These are phyloP conservation scores for Aegithalos caudatus DNA, from an alignment of 2,113 vertebrate species.

Conservation along the genomic window DNA sequence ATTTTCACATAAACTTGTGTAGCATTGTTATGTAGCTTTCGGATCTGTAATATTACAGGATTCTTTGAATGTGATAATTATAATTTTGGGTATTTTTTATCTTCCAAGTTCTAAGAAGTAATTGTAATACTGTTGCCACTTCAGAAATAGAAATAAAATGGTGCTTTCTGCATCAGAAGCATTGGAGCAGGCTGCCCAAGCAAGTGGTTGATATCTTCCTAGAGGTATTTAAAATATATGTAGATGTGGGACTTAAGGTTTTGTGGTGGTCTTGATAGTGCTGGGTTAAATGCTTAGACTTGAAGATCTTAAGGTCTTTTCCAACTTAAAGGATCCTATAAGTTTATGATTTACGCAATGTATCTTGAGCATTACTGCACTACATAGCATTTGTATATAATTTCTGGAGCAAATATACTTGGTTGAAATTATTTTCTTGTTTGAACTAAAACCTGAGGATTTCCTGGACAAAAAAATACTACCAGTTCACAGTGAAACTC, in stretches of 20 bases:
- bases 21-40: not conserved
- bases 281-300: not conserved
- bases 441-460: not conserved
- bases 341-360: not conserved
- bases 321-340: not conserved
- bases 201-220: not conserved
- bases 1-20: not conserved
- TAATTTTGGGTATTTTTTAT: not conserved
- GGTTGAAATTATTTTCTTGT: not conserved
- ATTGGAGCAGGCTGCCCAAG: not conserved
- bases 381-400: accelerated
- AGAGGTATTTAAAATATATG: not conserved
- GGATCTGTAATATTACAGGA: not conserved
- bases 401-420: not conserved
- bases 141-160: not conserved
- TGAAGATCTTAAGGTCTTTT: not conserved
- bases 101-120: not conserved
- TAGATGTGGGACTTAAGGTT: not conserved
- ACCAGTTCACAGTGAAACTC: not conserved
- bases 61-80: not conserved
- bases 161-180: not conserved
- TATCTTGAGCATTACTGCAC: not conserved
- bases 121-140: not conserved
- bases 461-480: not conserved
- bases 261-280: not conserved